Conservation (phyloP, 1,140 invertebrate species). For the Schmidtea mediterranea region DNA sequence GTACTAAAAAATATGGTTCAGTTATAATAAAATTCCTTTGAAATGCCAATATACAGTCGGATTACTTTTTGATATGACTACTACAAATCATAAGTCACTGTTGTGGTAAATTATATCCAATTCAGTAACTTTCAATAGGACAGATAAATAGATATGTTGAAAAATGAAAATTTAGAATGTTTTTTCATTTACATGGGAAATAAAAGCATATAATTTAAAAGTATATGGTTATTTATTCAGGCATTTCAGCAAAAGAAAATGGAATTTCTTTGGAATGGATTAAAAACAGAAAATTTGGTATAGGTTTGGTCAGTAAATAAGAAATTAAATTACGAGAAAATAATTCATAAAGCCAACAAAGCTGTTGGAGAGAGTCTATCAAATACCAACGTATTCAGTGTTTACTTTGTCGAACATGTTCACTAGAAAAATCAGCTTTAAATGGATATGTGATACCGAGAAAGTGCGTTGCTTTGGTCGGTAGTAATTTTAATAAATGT, state of each 20-base stretch:
- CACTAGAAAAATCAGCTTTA: conserved; percentile 32
- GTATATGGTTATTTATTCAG: conserved; percentile 58
- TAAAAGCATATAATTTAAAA: conserved; percentile 86
- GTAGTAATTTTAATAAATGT: too few relatives aligned
- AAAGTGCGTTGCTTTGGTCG: too few relatives aligned
- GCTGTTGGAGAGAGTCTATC: conserved; percentile 4
- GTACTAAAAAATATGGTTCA: conserved; percentile 65
- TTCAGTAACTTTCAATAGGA: conserved; percentile 35
- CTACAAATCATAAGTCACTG: conserved; percentile 40
- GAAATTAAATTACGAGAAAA: conserved; percentile 42
- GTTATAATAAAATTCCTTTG: conserved; percentile 61
- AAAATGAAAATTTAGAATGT: conserved; percentile 59
- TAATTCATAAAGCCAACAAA: conserved; percentile 13
- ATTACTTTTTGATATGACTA: conserved; percentile 57
- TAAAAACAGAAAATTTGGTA: conserved; percentile 79
- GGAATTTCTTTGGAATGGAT: conserved; percentile 69
- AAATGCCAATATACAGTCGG: conserved; percentile 89
- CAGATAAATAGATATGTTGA: conserved; percentile 27
- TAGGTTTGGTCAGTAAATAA: conserved; percentile 91
- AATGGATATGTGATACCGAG: too few relatives aligned
- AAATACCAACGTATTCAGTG: conserved; percentile 46
- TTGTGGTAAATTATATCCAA: conserved; percentile 80
- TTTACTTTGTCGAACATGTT: conserved; percentile 52
- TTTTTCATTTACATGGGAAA: conserved; percentile 80
- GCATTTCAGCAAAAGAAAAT: conserved; percentile 92